These are phyloP conservation scores for Andrena cerasifolii DNA, from an alignment of 1,140 invertebrate genomes.

Conservation along the genomic window DNA sequence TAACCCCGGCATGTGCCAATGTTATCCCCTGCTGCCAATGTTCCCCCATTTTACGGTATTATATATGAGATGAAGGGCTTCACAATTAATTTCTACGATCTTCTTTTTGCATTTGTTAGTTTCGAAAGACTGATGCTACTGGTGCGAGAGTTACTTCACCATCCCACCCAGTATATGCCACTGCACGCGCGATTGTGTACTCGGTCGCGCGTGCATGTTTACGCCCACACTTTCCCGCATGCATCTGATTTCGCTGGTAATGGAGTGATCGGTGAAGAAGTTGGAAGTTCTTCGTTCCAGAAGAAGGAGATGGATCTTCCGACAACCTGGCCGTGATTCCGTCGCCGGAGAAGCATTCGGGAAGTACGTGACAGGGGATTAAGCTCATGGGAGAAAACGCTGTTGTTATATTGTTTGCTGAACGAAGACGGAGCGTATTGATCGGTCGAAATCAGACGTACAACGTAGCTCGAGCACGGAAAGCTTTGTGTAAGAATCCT, in stretches of 20 bases:
- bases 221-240: not conserved
- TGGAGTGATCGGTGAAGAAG: constrained; percentile 10
- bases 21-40: too few species aligned
- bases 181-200: not conserved
- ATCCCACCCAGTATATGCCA: not conserved
- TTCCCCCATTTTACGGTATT: too few species aligned
- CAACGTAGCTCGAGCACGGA: not conserved
- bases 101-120: too few species aligned
- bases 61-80: too few species aligned
- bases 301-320: not conserved
- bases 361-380: constrained; percentile 8
- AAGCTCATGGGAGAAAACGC: not conserved
- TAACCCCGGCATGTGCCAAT: too few species aligned
- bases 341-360: not conserved
- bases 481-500: too few species aligned
- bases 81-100: too few species aligned
- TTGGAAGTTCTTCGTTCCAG: not conserved
- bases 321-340: not conserved
- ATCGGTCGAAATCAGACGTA: not conserved
- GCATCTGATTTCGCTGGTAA: not conserved
- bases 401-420: not conserved
- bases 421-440: not conserved
- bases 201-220: not conserved
- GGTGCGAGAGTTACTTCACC: not conserved
- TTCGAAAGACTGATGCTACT: not conserved